Evolutionary conservation across 1,140 invertebrate species (phyloP).

Genomic region (Wiebesia pumilae): DNA sequence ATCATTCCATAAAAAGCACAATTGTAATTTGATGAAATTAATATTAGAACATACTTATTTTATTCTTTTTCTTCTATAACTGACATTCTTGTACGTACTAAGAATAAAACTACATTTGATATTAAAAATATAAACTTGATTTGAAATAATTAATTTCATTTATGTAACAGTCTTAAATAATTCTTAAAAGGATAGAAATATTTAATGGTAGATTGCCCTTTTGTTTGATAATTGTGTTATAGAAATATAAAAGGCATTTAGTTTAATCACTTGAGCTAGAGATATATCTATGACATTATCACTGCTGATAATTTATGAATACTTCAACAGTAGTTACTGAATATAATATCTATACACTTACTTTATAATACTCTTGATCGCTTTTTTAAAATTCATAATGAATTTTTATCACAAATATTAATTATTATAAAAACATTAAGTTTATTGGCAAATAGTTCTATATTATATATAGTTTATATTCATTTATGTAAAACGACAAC

Average conservation of each 20-base stretch:
- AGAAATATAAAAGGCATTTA: neutral
- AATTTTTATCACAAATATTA: neutral
- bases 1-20: slow-evolving; percentile 11
- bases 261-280: neutral
- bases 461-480: no score
- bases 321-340: neutral
- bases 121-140: neutral
- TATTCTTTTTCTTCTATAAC: slow-evolving; percentile 30
- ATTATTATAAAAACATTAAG: neutral
- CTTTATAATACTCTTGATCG: neutral
- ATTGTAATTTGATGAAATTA: no score
- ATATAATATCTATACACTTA: neutral
- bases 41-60: neutral
- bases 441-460: neutral
- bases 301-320: neutral
- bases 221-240: neutral
- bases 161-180: neutral
- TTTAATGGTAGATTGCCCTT: neutral
- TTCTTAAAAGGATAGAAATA: neutral
- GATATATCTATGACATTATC: neutral
- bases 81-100: slow-evolving; percentile 3
- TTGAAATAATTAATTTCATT: slow-evolving; percentile 27
- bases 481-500: no score
- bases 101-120: neutral
- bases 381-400: neutral